Evolutionary conservation across 2,113 vertebrate genomes (phyloP), one percentile per base, ranked within the genome.

Genomic region (Cebus imitator): DNA sequence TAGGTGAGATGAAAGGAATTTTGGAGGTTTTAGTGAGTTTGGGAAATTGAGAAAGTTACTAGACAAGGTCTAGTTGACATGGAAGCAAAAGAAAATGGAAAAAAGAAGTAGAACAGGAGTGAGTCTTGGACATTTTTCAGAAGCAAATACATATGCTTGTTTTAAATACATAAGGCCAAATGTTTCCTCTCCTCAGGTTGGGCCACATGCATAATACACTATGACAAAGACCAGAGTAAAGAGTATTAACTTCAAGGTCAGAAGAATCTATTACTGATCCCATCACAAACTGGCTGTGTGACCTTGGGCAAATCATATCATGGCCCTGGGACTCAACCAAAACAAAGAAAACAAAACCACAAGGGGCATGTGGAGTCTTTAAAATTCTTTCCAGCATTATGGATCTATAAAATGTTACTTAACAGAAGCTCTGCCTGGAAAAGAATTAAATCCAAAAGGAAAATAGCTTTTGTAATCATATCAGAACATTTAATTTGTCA

Each of bases 361-460:
- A 52, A 95, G 87, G 87, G 17, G 32, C 66, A 10, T 32, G 18
- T 21, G 30, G 16, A 76, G 17, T 82, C 90, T 96, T 92, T 87
- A 55, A 90, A n/a, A 48, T 75, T 94, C 83, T 91, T 95, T 75
- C 81, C 81, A 92, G 90, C 72, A 57, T 70, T 37, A 70, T 87
- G 90, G 3, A 48, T 52, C 81, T 81, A 72, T 91, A 66, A 97
- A 91, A 89, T 83, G 55, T 55, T 37, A 81, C 91, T 93, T 94
- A 92, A 91, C 93, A 96, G 89, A 92, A 93, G 91, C 91, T 83
- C 88, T 50, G 14, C 70, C 96, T 97, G 93, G 90, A 96, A 97
- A 76, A 95, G 93, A 97, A 95, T 93, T 91, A 96, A 97, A 98
- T 96, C 94, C 93, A 92, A 97, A 97, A 96, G 93, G 94, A 97